Evolutionary conservation across 2,113 vertebrate genomes (phyloP).

Genomic region (Colossoma macropomum): DNA sequence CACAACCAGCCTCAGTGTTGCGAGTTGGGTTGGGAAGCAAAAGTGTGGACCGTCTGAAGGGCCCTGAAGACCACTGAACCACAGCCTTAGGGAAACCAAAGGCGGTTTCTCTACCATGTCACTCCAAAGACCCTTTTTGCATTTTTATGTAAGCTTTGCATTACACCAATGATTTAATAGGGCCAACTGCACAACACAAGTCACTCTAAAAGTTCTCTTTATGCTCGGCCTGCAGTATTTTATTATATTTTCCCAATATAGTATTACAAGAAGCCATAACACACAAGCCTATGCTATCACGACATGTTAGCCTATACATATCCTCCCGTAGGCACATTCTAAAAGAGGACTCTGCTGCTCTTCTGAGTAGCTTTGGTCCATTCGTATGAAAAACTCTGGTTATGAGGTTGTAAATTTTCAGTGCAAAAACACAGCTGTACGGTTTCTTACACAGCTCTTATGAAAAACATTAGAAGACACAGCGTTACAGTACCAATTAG

Average conservation of each 20-base stretch:
- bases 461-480: slow-evolving; percentile 30
- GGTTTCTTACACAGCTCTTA: not conserved
- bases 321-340: not conserved
- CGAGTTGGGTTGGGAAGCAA: too few relatives aligned
- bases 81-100: too few relatives aligned
- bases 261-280: not conserved
- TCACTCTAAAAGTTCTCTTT: not conserved
- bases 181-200: not conserved
- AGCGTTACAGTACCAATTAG: slow-evolving; percentile 41
- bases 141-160: too few relatives aligned
- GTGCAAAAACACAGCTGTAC: slow-evolving; percentile 17
- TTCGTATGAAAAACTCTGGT: slow-evolving; percentile 30
- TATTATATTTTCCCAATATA: not conserved
- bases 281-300: not conserved
- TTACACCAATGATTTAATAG: not conserved
- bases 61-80: too few relatives aligned
- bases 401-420: slow-evolving; percentile 16
- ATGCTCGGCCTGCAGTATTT: not conserved
- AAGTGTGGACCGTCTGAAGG: too few relatives aligned
- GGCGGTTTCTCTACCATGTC: too few relatives aligned
- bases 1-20: too few relatives aligned
- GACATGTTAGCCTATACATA: not conserved
- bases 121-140: too few relatives aligned
- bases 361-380: not conserved
- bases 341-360: not conserved